phyloP scores from a whole-genome alignment of 2,888 invertebrate species.

The Perizoma affinitatum region DNA sequence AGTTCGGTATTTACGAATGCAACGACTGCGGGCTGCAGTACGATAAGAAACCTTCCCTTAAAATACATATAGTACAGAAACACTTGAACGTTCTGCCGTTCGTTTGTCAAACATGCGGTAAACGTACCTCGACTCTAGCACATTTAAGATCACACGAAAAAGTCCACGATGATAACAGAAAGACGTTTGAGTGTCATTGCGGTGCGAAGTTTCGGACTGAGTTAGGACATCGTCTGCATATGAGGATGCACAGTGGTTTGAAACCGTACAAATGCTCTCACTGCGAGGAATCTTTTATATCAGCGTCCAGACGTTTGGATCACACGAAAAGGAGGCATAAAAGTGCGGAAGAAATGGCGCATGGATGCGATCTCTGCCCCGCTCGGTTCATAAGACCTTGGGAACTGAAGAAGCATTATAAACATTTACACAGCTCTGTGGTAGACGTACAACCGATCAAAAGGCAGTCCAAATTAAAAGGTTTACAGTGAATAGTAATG shows the following conservation, averaged over 20 bases:
- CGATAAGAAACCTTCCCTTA: conserved; percentile 65
- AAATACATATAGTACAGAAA: conserved; percentile 69
- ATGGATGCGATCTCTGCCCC: conserved; percentile 62
- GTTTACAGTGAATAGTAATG: conserved; percentile 26
- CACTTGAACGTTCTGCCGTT: conserved; percentile 67
- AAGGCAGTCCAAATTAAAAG: conserved; percentile 29
- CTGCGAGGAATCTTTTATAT: conserved; percentile 69
- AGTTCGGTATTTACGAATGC: conserved; percentile 51
- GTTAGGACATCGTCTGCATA: conserved; percentile 64
- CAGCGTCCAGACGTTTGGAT: conserved; percentile 67
- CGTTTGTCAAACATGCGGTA: conserved; percentile 65
- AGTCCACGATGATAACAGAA: conserved; percentile 57
- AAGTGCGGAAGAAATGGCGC: conserved; percentile 55
- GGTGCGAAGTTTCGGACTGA: conserved; percentile 64
- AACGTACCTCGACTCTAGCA: conserved; percentile 63
- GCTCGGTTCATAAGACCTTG: conserved; percentile 70
- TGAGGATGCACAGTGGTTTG: conserved; percentile 67
- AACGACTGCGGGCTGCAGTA: conserved; percentile 65
- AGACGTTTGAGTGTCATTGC: conserved; percentile 59
- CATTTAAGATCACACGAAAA: conserved; percentile 64
- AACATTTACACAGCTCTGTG: conserved; percentile 50
- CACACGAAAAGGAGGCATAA: conserved; percentile 69
- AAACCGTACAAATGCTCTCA: conserved; percentile 63
- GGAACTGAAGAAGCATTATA: conserved; percentile 68
- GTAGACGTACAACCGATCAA: conserved; percentile 45